Evolutionary conservation across 2,888 invertebrate genomes (phyloP), one percentile per base, ranked within the genome.

Genomic region (Perizoma affinitatum): DNA sequence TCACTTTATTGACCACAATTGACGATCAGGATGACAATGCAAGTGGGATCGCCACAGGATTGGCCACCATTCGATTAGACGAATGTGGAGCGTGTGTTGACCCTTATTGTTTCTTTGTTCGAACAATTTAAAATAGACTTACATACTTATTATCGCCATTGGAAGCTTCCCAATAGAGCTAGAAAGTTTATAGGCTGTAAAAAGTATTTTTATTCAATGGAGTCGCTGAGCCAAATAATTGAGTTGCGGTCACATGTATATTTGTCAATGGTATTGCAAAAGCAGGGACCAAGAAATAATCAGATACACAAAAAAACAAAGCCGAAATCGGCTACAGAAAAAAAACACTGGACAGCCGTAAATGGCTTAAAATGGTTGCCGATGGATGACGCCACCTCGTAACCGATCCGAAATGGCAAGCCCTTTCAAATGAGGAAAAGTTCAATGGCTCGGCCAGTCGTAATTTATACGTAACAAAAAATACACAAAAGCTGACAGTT

Each of bases 1-100:
- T 88, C 87, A 89, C 86, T 88, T 84, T 84, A 89, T 88, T 87
- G 85, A 81, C 80, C 81, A 80, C 87, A 85, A 86, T 83, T 81
- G 79, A 75, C 76, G 74, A 70, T 69, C 71, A 73, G 70, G 72
- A 78, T 75, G 79, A 82, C 80, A 80, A 83, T 80, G 74, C 67
- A 77, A 80, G 76, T 79, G 72, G 79, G 79, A 78, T 79, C 77
- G 79, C 69, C 79, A 66, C 76, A 72, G 82, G 76, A 79, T 79
- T 70, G 81, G 75, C 71, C 71, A 56, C 69, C 55, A 67, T 70
- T 70, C 68, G 62, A 70, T 70, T 68, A 67, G 52, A 58, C 67
- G 65, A 77, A 84, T 80, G 73, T 86, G 71, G 86, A 83, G 80
- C 85, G 82, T 75, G 42, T 82, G 68, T 82, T 82, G 83, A 83